Percentiles rank a stretch among this genome's conserved stretches.
These are phyloP conservation scores for Tetramorium parvispinum DNA, from an alignment of 1,140 invertebrate genomes.

Conservation along the genomic window DNA sequence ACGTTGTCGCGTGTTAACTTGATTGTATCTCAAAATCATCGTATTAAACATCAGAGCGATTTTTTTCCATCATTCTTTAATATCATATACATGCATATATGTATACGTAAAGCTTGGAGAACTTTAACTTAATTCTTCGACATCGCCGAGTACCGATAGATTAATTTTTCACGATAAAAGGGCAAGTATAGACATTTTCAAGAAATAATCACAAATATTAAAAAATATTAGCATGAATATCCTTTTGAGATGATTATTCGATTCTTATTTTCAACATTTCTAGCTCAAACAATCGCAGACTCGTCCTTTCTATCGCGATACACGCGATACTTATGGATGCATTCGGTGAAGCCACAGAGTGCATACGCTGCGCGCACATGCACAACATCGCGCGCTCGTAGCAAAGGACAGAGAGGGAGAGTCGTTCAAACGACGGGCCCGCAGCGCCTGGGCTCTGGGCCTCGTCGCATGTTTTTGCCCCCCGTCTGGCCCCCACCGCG, in stretches of 20 bases:
- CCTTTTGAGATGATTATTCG: not conserved
- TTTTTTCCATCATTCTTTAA: not conserved
- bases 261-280: constrained; percentile 14
- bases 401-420: constrained; percentile 17
- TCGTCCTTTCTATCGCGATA: constrained; percentile 49
- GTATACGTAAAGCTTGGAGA: not conserved
- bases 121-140: not conserved
- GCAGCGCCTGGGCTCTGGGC: constrained; percentile 77
- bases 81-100: not conserved
- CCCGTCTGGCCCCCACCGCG: constrained; percentile 81
- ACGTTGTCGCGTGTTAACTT: constrained; percentile 5
- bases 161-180: not conserved
- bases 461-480: constrained; percentile 83
- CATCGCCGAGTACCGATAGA: not conserved
- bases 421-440: constrained; percentile 59
- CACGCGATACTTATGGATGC: constrained; percentile 61
- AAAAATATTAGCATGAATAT: not conserved
- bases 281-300: constrained; percentile 30
- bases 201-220: not conserved
- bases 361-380: constrained; percentile 49
- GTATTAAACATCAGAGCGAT: too few relatives aligned
- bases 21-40: not conserved
- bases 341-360: constrained; percentile 55
- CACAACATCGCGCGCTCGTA: constrained; percentile 15
- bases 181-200: not conserved